These are phyloP conservation scores for Drosophila miranda DNA, from an alignment of 1,140 invertebrate genomes.

Conservation along the genomic window DNA sequence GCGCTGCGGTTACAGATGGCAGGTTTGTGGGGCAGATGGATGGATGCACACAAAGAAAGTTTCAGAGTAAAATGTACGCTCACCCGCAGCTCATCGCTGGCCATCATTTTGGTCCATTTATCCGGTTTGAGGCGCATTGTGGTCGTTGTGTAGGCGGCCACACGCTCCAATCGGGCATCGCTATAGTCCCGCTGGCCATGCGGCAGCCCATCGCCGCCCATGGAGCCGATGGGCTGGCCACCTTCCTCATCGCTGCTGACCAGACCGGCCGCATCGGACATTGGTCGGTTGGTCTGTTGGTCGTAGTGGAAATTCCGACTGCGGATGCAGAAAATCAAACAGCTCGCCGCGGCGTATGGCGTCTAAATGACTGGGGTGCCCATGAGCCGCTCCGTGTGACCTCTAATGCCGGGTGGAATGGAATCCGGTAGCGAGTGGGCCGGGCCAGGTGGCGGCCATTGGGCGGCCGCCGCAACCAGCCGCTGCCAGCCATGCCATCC, in stretches of 20 bases:
- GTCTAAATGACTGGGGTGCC: slow-evolving; percentile 64
- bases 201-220: slow-evolving; percentile 19
- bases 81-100: slow-evolving; percentile 83
- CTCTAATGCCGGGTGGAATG: slow-evolving; percentile 55
- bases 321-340: slow-evolving; percentile 57
- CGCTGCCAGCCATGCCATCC: slow-evolving; percentile 1
- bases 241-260: slow-evolving; percentile 68
- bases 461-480: slow-evolving; percentile 30
- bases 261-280: slow-evolving; percentile 50
- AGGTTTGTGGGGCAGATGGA: not conserved
- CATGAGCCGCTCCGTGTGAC: slow-evolving; percentile 41
- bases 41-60: not conserved
- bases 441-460: slow-evolving; percentile 22
- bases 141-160: slow-evolving; percentile 83
- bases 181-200: slow-evolving; percentile 56
- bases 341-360: slow-evolving; percentile 56
- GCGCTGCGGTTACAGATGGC: slow-evolving; percentile 80
- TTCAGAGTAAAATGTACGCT: slow-evolving; percentile 6
- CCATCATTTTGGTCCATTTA: slow-evolving; percentile 90
- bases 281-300: not conserved
- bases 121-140: slow-evolving; percentile 88
- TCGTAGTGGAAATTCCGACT: slow-evolving; percentile 3
- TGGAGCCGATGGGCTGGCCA: slow-evolving; percentile 16
- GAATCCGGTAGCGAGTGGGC: not conserved
- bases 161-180: slow-evolving; percentile 70